Evolutionary conservation across 2,113 vertebrate genomes (phyloP).

Genomic region (Nothocercus nigrocapillus): DNA sequence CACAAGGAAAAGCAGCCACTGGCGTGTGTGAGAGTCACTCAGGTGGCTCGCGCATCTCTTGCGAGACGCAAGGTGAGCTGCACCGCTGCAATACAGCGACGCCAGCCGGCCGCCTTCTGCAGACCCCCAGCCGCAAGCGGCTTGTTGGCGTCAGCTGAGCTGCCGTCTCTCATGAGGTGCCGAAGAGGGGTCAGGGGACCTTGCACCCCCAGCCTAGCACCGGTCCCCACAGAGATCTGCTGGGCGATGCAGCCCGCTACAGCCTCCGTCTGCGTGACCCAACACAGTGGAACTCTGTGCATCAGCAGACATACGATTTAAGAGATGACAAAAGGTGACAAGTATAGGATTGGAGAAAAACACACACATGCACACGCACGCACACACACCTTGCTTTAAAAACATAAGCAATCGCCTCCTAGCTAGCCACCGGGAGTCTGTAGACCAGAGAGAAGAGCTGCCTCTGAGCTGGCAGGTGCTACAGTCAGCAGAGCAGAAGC

Average conservation of each 20-base stretch:
- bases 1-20: not conserved
- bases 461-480: not conserved
- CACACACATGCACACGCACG: not conserved
- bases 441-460: not conserved
- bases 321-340: not conserved
- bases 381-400: not conserved
- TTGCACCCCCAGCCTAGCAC: not conserved
- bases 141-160: not conserved
- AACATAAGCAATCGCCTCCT: not conserved
- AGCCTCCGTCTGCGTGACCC: not conserved
- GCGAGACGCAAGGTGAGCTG: not conserved
- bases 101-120: not conserved
- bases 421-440: not conserved
- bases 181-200: not conserved
- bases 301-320: fast-evolving
- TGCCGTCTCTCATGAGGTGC: fast-evolving
- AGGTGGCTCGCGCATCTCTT: fast-evolving
- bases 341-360: not conserved
- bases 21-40: fast-evolving
- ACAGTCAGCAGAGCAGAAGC: not conserved
- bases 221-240: fast-evolving
- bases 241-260: not conserved
- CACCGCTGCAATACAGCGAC: not conserved
- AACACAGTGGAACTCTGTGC: fast-evolving
- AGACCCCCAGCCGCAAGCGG: not conserved